Conservation (phyloP, 2,113 vertebrate species). For the Corapipo altera region DNA sequence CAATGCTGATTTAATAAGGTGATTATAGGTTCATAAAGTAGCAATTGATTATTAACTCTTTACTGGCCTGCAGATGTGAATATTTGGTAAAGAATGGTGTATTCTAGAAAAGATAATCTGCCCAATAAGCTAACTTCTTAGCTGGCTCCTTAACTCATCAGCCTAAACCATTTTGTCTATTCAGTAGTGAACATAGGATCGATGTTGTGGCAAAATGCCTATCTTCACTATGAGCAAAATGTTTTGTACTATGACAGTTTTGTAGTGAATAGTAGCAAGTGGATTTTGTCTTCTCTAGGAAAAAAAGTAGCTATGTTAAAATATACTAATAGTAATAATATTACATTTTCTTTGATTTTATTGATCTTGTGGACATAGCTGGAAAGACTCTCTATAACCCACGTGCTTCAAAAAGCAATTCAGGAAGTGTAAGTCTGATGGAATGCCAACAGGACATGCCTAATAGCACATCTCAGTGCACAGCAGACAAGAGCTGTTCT, state of each 20-base stretch:
- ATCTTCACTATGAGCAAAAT: background rate
- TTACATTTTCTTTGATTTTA: background rate
- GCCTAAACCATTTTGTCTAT: background rate
- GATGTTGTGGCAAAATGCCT: background rate
- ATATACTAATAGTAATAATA: background rate
- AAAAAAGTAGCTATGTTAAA: background rate
- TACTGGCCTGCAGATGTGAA: background rate
- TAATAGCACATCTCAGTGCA: background rate
- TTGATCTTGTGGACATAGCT: background rate
- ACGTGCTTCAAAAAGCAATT: background rate
- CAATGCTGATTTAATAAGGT: conserved; percentile 2
- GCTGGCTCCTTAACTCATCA: background rate
- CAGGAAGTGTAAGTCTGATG: background rate
- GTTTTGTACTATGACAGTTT: background rate
- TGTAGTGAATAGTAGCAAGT: background rate
- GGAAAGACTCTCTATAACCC: background rate
- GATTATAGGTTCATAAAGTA: conserved; percentile 13
- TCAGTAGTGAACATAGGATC: background rate
- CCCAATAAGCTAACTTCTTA: background rate
- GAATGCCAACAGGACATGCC: background rate
- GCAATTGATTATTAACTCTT: conserved; percentile 43
- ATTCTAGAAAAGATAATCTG: background rate
- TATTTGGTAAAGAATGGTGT: background rate
- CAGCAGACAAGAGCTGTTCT: background rate
- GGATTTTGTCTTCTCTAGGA: background rate